A percentile compares a stretch with the other conserved stretches of the same genome.
These are phyloP conservation scores for Catocala nupta DNA, from an alignment of 2,888 invertebrate genomes.

Conservation along the genomic window DNA sequence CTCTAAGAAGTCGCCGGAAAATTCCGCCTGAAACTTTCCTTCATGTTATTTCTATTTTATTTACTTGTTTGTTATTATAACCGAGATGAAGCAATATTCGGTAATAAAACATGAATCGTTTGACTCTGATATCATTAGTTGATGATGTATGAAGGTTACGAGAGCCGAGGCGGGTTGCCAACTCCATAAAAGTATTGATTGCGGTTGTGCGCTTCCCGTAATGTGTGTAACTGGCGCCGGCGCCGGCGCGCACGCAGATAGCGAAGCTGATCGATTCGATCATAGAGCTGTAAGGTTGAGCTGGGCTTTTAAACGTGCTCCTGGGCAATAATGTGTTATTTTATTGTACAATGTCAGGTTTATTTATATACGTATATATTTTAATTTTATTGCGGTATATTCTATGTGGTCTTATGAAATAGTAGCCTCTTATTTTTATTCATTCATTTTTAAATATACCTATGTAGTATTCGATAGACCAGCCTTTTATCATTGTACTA, in stretches of 20 bases:
- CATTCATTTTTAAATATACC: no score
- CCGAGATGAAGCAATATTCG: background rate
- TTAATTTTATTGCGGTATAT: no score
- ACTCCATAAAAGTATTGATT: conserved; percentile 36
- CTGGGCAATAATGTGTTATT: no score
- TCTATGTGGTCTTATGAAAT: no score
- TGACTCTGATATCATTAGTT: conserved; percentile 40
- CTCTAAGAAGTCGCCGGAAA: background rate
- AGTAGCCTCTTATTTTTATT: no score
- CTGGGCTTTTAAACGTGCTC: no score
- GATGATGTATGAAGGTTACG: conserved; percentile 19
- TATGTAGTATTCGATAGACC: no score
- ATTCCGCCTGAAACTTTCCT: background rate
- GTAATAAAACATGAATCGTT: conserved; percentile 29
- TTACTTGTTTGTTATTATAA: conserved; percentile 9
- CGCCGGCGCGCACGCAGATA: conserved; percentile 3
- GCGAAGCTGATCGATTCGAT: conserved; percentile 16
- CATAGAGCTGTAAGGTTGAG: background rate
- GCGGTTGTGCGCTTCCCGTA: conserved; percentile 12
- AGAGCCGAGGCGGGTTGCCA: conserved; percentile 37
- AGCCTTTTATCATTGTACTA: no score
- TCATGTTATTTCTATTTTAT: background rate
- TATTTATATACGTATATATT: no score
- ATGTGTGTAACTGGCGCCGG: conserved; percentile 25
- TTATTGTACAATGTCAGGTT: no score